phyloP scores from a whole-genome alignment of 2,888 invertebrate species.

The Spicauda simplicius region DNA sequence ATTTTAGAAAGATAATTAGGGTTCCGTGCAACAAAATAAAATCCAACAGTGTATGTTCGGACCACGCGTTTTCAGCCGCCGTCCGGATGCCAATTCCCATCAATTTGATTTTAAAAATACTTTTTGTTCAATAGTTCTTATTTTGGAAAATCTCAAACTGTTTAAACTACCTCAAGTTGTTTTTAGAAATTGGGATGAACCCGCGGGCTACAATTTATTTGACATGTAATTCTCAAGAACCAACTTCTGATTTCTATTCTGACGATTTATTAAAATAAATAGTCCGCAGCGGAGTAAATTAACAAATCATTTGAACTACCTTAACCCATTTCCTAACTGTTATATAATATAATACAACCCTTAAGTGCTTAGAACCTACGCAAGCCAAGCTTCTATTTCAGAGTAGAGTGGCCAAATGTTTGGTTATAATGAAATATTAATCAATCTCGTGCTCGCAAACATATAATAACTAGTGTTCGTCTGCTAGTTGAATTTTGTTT shows the following conservation, averaged over 20 bases:
- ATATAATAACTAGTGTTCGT: not conserved
- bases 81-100: too few species aligned
- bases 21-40: too few species aligned
- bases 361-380: constrained; percentile 33
- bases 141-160: too few species aligned
- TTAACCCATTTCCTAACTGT: constrained; percentile 38
- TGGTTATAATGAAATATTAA: not conserved
- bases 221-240: not conserved
- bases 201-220: too few species aligned
- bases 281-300: constrained; percentile 35
- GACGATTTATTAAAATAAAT: constrained; percentile 19
- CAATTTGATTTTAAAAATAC: too few species aligned
- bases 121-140: too few species aligned
- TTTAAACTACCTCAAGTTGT: too few species aligned
- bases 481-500: too few species aligned
- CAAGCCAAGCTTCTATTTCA: constrained; percentile 31
- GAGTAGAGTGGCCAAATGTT: constrained; percentile 17
- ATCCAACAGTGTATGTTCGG: too few species aligned
- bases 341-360: constrained; percentile 37
- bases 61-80: too few species aligned
- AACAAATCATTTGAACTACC: constrained; percentile 41
- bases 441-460: not conserved
- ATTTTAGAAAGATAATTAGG: too few species aligned
- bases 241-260: not conserved
- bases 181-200: too few species aligned